Evolutionary conservation across 2,113 vertebrate genomes (phyloP).

Genomic region (Calidris pygmaea): DNA sequence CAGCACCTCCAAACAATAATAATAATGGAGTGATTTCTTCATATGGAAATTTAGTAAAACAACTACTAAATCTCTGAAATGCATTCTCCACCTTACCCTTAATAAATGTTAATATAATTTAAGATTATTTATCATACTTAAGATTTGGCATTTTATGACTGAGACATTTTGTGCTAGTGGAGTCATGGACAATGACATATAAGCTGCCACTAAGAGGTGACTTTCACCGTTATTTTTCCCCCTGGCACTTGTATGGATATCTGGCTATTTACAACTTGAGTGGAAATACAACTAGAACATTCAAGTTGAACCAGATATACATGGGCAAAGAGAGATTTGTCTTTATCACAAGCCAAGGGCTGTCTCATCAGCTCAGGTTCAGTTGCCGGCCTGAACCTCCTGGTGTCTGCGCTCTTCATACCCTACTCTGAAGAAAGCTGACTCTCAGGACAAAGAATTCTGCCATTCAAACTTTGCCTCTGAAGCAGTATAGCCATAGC

Average conservation of each 20-base stretch:
- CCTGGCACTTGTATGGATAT: not conserved
- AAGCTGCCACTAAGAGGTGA: not conserved
- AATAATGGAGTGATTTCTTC: constrained; percentile 10
- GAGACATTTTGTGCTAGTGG: not conserved
- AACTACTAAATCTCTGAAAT: not conserved
- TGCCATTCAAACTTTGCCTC: not conserved
- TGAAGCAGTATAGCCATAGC: not conserved
- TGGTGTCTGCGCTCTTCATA: not conserved
- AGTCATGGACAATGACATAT: not conserved
- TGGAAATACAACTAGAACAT: not conserved
- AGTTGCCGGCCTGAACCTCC: not conserved
- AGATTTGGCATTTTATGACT: not conserved
- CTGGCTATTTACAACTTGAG: not conserved
- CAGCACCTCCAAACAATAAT: constrained; percentile 22
- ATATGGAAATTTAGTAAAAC: constrained; percentile 15
- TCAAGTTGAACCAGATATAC: not conserved
- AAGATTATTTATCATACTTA: constrained; percentile 6
- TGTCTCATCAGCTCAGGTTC: not conserved
- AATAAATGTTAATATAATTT: constrained; percentile 41
- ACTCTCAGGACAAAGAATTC: not conserved
- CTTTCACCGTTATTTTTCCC: not conserved
- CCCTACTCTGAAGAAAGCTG: not conserved
- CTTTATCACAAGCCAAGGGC: not conserved
- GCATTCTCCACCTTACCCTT: constrained; percentile 15
- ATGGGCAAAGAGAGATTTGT: not conserved